Evolutionary conservation across 2,113 vertebrate genomes (phyloP), one percentile per base, ranked within the genome.

Genomic region (Macaca nemestrina): DNA sequence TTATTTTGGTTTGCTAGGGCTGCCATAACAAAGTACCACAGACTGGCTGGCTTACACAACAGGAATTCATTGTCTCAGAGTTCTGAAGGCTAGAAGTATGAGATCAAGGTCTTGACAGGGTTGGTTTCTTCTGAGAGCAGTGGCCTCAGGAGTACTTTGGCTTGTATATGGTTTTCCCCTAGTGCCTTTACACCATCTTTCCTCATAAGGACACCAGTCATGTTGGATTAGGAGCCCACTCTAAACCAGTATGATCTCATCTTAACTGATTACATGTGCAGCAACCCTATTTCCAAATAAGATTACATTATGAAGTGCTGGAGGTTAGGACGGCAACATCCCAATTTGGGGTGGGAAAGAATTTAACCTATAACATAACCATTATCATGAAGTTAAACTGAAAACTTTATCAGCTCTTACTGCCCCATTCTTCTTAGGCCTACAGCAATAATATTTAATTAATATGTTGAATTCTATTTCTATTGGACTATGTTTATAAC

Each of bases 381-480:
- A 72, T 72, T 72, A 70, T n/a, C 27, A 70, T 79, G 1, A 95
- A 95, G 23, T 83, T 45, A 87, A 70, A 93, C 16, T 57, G 38
- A 79, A 93, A 97, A 82, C 61, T 83, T 76, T 52, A 90, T 55
- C 23, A 68, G 73, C 40, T 92, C 52, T 86, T 75, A 72, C 85
- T 57, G 64, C 17, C 2, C 17, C 79, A 40, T 79, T 83, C 2
- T 45, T 91, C 25, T 59, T 35, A 17, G 3, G 17, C 7, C 9
- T 32, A 87, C 16, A 87, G 3, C 3, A 86, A 40, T 61, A 32
- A 67, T 27, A 35, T 64, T 48, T 88, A 93, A 80, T 68, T 75
- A 5, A 40, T 43, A 52, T 0, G 0, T 48, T 93, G 59, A 50
- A 7, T 92, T 55, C 48, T 45, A 57, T 59, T 68, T 68, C 78